Evolutionary conservation across 2,888 invertebrate species (phyloP), one percentile per base, ranked within the genome.

Genomic region (Ganaspis brasiliensis): DNA sequence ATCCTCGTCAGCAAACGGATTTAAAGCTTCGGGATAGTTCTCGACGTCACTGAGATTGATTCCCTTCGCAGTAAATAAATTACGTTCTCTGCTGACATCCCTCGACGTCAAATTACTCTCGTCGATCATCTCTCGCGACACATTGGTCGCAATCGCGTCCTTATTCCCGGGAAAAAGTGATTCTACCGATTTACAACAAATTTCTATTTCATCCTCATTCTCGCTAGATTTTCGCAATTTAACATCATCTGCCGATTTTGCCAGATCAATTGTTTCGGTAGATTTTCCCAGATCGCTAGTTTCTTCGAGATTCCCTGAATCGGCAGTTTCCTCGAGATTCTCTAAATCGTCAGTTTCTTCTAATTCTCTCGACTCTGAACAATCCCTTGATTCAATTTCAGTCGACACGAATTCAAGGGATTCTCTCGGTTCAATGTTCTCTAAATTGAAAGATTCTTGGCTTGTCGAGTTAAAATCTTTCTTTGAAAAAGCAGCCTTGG

Each of bases 1-100:
- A 31, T 93, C 93, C 75, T 96, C 96, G 83, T 95, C 95, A 45
- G 94, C 95, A 92, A 98, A 98, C 5, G 97, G 97, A 93, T 98
- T 97, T 81, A 97, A 92, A 87, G 96, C 94, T 81, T 94, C 94
- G 0, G 97, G 97, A 92, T 97, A 97, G 55, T 92, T 90, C 67
- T 86, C 79, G 12, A 81, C 81, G 21, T 76, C 81, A 74, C 85
- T 85, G 70, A 86, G 63, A 78, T 86, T 83, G 19, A 85, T 78
- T 24, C 79, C 83, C 90, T 71, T 86, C 78, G 19, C 81, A 80
- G 21, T 76, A 80, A 75, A 85, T 85, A 72, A 86, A 70, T 78
- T 87, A 84, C 19, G 83, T 79, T 31, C 79, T 56, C 35, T 26
- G 9, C 9, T 76, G 16, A 77, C 14, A 49, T 40, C 67, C 12